A percentile compares a stretch with the other conserved stretches of the same genome.
Conservation (phyloP, 2,888 invertebrate species). For the Apamea anceps region DNA sequence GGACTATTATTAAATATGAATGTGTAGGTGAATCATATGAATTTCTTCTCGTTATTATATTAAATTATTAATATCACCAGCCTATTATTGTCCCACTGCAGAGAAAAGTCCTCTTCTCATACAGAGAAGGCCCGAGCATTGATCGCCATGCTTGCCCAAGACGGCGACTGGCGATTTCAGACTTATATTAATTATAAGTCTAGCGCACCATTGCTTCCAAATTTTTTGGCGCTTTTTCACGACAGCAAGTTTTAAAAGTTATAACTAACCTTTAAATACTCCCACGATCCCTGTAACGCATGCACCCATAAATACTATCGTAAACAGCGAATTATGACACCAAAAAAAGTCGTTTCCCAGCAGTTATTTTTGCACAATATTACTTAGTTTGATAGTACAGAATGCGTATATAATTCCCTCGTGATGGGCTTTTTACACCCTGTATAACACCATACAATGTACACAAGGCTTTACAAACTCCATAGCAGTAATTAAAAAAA, state of each 20-base stretch:
- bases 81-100: too few relatives aligned
- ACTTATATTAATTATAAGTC: too few relatives aligned
- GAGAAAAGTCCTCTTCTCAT: too few relatives aligned
- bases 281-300: background rate
- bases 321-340: too few relatives aligned
- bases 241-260: background rate
- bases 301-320: background rate
- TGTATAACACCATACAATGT: background rate
- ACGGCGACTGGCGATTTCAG: too few relatives aligned
- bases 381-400: background rate
- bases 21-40: background rate
- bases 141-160: too few relatives aligned
- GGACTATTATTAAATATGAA: too few relatives aligned
- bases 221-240: background rate
- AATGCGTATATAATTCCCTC: background rate
- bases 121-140: too few relatives aligned
- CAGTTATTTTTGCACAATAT: background rate
- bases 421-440: background rate
- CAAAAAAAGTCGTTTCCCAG: background rate
- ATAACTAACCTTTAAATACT: background rate
- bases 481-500: conserved; percentile 23
- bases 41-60: background rate
- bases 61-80: too few relatives aligned
- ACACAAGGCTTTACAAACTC: conserved; percentile 2
- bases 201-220: too few relatives aligned